Conservation (phyloP, 2,797 vertebrate genomes). For the Champsocephalus gunnari region DNA sequence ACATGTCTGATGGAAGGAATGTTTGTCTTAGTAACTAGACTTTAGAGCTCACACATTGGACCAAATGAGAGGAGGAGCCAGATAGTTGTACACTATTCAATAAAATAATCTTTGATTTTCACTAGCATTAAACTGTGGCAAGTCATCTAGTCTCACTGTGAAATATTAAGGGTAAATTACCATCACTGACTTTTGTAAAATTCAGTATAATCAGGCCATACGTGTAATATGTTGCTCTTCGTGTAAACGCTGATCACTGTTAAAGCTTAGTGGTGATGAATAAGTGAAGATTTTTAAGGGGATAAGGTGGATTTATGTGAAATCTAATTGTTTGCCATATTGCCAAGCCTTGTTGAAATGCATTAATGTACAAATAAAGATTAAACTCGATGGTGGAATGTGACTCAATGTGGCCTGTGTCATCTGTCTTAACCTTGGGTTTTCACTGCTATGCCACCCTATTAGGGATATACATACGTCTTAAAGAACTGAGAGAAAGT, state of each 20-base stretch:
- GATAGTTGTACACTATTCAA: slow-evolving; percentile 17
- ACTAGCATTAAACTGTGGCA: slow-evolving; percentile 63
- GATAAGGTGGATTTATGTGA: slow-evolving; percentile 55
- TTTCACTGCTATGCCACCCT: not conserved
- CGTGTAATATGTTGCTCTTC: slow-evolving; percentile 57
- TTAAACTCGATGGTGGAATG: slow-evolving; percentile 62
- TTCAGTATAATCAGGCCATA: slow-evolving; percentile 39
- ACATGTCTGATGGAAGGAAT: slow-evolving; percentile 22
- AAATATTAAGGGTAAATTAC: slow-evolving; percentile 52
- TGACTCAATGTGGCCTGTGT: slow-evolving; percentile 41
- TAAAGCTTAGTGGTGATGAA: slow-evolving; percentile 58
- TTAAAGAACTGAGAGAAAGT: not conserved
- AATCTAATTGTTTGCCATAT: slow-evolving; percentile 65
- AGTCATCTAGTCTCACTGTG: slow-evolving; percentile 76
- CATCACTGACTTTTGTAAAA: slow-evolving; percentile 54
- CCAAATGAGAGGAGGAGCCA: slow-evolving; percentile 12
- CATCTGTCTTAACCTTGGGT: not conserved
- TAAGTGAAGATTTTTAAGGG: slow-evolving; percentile 36
- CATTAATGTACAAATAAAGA: slow-evolving; percentile 79
- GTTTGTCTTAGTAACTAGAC: slow-evolving; percentile 16
- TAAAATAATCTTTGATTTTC: slow-evolving; percentile 31
- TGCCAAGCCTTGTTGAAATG: slow-evolving; percentile 68
- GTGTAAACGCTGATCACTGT: slow-evolving; percentile 63
- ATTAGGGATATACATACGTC: not conserved
- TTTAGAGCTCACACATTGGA: slow-evolving; percentile 29